Evolutionary conservation across 2,797 vertebrate genomes (phyloP).

Genomic region (Cyclura pinguis): DNA sequence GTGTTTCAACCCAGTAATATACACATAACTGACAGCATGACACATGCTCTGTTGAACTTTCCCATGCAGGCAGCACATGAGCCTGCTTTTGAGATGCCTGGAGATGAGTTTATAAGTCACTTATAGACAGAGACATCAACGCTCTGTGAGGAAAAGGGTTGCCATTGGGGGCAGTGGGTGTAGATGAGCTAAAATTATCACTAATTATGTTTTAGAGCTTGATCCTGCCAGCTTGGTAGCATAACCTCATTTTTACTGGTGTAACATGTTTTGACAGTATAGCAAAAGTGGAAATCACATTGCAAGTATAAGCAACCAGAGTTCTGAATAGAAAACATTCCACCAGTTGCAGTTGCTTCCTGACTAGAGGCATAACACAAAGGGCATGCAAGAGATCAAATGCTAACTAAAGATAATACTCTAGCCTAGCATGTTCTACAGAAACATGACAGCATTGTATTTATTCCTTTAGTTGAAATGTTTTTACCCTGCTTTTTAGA

Average conservation of each 20-base stretch:
- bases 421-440: neutral
- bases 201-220: neutral
- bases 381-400: neutral
- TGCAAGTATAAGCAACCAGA: neutral
- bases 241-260: neutral
- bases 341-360: neutral
- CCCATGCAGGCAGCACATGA: neutral
- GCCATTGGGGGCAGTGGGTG: neutral
- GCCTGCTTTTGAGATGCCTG: neutral
- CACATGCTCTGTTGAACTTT: conserved; percentile 7
- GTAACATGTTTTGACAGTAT: neutral
- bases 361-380: neutral
- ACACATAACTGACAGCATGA: neutral
- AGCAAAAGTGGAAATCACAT: neutral
- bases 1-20: conserved; percentile 9
- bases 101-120: conserved; percentile 18
- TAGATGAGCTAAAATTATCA: neutral
- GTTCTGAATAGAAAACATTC: neutral
- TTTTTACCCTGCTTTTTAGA: neutral
- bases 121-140: neutral
- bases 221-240: neutral
- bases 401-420: neutral
- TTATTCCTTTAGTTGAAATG: neutral
- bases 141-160: neutral
- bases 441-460: neutral